Conservation (phyloP, 2,113 vertebrate genomes). For the Serilophus lunatus region DNA sequence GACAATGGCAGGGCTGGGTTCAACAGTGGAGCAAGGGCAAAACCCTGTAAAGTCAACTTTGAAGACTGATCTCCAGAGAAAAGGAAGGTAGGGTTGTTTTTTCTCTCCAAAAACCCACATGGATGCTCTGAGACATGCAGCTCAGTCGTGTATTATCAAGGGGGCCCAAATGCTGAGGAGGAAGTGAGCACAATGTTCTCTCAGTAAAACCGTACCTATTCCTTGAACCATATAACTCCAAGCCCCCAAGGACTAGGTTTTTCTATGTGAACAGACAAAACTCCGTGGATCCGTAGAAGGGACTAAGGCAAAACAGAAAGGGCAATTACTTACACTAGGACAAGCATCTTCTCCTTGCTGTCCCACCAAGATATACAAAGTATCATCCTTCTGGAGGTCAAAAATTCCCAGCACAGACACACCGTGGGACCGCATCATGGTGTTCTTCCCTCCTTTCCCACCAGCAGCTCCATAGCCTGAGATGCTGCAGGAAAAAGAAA, state of each 20-base stretch:
- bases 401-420: conserved; percentile 90
- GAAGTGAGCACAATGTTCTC: neutral
- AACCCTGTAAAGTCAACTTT: neutral
- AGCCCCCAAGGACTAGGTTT: neutral
- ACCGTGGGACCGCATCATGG: conserved; percentile 84
- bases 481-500: conserved; percentile 80
- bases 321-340: conserved; percentile 83
- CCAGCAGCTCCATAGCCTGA: conserved; percentile 92
- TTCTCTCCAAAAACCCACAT: neutral
- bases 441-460: conserved; percentile 89
- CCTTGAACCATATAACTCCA: neutral
- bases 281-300: neutral
- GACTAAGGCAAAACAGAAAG: neutral
- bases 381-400: conserved; percentile 84
- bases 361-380: conserved; percentile 90
- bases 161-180: neutral
- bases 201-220: neutral
- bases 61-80: neutral
- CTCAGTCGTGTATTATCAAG: neutral
- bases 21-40: neutral
- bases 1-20: neutral
- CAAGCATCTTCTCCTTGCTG: conserved; percentile 95
- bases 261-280: neutral
- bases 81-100: neutral
- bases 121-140: neutral